Evolutionary conservation across 2,888 invertebrate species (phyloP), one percentile per base, ranked within the genome.

Genomic region (Drosophila nigricruria): DNA sequence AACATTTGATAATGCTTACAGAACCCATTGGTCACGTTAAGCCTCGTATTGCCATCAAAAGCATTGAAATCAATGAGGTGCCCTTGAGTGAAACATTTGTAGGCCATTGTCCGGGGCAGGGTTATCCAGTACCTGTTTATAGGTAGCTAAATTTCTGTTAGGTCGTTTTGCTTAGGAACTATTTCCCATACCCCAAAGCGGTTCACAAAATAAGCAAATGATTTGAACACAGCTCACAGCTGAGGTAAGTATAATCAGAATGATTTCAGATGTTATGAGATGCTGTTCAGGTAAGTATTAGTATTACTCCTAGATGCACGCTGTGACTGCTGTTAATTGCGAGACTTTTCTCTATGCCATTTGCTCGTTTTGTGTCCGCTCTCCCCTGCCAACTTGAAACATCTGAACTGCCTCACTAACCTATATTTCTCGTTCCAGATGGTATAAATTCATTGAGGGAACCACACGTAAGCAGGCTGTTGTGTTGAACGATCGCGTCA

Each of bases 371-470:
- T 76, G 62, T 76, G 76, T 54, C 58, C 75, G 63, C 69, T 74
- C 14, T 49, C 34, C 61, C 30, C 27, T 18, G 59, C 58, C 60
- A 70, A 59, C 40, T 20, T n/a, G 14, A 5, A 3, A 0, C 1
- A 2, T 0, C 32, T 3, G 58, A 67, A 60, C 9, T 4, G 16
- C 16, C 42, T 27, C 0, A 71, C 30, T 79, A 50, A 79, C 14
- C 1, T 3, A 0, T 12, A 0, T 4, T 18, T 81, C 72, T 79
- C 74, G 20, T 96, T 96, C 16, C 95, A 98, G 98, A 94, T 98
- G 97, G 98, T 98, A 97, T 93, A 98, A 98, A 93, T 97, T 97
- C 93, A 96, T 97, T 88, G 97, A 97, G 85, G 97, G 97, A 59
- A 96, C 97, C 1, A 95, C 96, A 5, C 94, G 97, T 61, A 97